phyloP scores from a whole-genome alignment of 2,113 vertebrate species.

The Catharus minimus region DNA sequence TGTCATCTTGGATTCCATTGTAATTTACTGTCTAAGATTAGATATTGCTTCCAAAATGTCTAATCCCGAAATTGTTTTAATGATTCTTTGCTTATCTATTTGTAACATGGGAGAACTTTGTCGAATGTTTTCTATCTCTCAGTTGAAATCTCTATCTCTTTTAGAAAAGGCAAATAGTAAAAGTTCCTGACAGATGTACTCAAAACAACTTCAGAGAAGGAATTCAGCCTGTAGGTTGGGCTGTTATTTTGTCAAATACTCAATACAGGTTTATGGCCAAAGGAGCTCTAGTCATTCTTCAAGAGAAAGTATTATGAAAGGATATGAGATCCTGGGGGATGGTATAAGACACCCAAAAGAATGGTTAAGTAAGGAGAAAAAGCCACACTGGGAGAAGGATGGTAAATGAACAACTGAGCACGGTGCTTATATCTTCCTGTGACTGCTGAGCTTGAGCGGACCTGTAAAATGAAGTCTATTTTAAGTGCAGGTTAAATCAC shows the following conservation, averaged over 20 bases:
- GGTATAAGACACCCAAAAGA: background rate
- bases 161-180: background rate
- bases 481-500: background rate
- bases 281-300: background rate
- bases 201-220: background rate
- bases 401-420: background rate
- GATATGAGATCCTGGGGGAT: background rate
- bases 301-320: background rate
- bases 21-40: slow-evolving; percentile 61
- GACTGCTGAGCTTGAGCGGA: background rate
- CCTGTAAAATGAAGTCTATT: background rate
- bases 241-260: background rate
- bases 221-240: background rate
- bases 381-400: background rate
- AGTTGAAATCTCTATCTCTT: background rate
- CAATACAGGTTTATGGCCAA: background rate
- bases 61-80: slow-evolving; percentile 43
- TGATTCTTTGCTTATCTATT: slow-evolving; percentile 56
- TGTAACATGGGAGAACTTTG: background rate
- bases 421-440: background rate
- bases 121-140: background rate
- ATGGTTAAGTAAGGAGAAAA: background rate
- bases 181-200: background rate
- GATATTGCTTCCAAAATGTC: slow-evolving; percentile 32
- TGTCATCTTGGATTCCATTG: slow-evolving; percentile 48